Evolutionary conservation across 2,888 invertebrate genomes (phyloP), one percentile per base, ranked within the genome.

Genomic region (Chrysodeixis includens): DNA sequence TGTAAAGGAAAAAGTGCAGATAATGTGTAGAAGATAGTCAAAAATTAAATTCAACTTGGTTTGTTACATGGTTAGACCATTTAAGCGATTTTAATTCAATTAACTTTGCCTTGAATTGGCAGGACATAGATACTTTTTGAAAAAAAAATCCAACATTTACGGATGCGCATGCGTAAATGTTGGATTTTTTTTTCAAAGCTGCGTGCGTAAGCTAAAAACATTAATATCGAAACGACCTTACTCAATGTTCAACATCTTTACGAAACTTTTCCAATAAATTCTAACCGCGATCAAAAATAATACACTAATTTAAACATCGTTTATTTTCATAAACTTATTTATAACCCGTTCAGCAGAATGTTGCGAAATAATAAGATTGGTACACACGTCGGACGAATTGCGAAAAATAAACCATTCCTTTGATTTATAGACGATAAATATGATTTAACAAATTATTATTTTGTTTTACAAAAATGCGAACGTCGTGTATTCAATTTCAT

Each of bases 391-490:
- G 16, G 7, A 52, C 4, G 22, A 44, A 62, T 64, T 78, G 62
- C 57, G 20, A 79, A 65, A 67, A 66, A 76, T 64, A 66, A 75
- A 76, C 71, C 26, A 55, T 75, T 49, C 35, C 32, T 53, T 4
- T 75, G 68, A 79, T 81, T 75, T 76, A 79, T 72, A 1, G 52
- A 9, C 56, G 57, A 56, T 66, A 0, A 61, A 57, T 73, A 66
- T 60, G 61, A 65, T 65, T 55, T 12, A 60, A 66, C 56, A 70
- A 68, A 76, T 69, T 66, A 35, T 53, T 75, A 63, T 40, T 57
- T 65, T 65, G 63, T 67, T 71, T 20, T 44, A 53, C 32, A 30
- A 56, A 66, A 79, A 72, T 76, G 60, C 67, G 61, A 63, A 56
- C 44, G 70, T 26, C n/a, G 6, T 26, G 26, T 72, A 55, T 74